phyloP scores from a whole-genome alignment of 2,113 vertebrate species.

The Chaetorhynchus papuensis region DNA sequence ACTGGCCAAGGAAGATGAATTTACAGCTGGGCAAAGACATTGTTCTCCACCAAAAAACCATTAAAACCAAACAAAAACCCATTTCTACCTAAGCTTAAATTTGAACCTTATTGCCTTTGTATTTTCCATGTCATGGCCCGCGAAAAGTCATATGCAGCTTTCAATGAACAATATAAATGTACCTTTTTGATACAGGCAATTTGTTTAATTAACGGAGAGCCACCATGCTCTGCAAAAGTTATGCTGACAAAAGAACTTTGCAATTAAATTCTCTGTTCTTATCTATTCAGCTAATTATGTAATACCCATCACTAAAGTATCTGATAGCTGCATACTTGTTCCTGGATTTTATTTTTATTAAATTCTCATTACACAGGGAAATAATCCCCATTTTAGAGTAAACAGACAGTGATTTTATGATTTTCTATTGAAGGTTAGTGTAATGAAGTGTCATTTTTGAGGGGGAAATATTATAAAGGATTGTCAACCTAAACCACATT shows the following conservation, averaged over 20 bases:
- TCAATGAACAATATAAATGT: neutral
- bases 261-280: neutral
- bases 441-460: neutral
- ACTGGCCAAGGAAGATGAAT: neutral
- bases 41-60: neutral
- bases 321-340: neutral
- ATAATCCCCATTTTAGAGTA: neutral
- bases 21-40: neutral
- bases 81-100: neutral
- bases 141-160: neutral
- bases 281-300: neutral
- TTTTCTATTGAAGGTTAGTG: neutral
- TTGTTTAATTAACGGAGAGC: neutral
- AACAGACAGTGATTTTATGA: accelerated
- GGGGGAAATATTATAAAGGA: neutral
- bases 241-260: neutral
- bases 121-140: neutral
- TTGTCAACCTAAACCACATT: neutral
- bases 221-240: neutral
- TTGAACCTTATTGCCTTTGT: neutral
- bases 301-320: neutral
- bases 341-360: neutral
- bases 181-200: neutral
- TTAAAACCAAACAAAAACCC: neutral
- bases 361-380: neutral